Conservation (phyloP, 1,140 invertebrate species). For the Chironomus striatipennis region DNA sequence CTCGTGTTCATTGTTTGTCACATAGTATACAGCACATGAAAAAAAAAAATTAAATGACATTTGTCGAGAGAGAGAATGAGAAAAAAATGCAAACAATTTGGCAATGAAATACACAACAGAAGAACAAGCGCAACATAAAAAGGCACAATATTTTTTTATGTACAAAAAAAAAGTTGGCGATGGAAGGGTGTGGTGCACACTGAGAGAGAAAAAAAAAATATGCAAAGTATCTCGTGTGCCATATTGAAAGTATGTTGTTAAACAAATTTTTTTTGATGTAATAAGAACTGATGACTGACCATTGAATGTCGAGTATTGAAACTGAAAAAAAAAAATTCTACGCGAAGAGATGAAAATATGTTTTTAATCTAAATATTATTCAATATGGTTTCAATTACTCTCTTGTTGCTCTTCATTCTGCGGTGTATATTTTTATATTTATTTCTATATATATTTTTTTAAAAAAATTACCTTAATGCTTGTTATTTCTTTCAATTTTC, state of each 20-base stretch:
- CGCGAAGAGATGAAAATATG: neutral
- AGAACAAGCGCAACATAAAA: neutral
- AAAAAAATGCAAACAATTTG: slow-evolving; percentile 14
- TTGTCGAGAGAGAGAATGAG: neutral
- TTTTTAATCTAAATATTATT: slow-evolving; percentile 13
- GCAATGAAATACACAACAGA: slow-evolving; percentile 1
- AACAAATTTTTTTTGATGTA: neutral
- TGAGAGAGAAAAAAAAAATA: slow-evolving; percentile 5
- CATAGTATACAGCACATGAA: neutral
- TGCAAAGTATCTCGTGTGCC: neutral
- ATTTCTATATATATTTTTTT: neutral
- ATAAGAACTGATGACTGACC: slow-evolving; percentile 4
- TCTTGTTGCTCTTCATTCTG: neutral
- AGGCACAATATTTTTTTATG: neutral
- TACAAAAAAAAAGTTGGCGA: neutral
- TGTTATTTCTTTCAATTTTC: slow-evolving; percentile 15
- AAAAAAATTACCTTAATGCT: neutral
- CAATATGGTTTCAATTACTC: slow-evolving; percentile 21
- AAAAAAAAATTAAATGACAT: slow-evolving; percentile 18
- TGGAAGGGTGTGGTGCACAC: neutral
- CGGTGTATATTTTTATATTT: neutral
- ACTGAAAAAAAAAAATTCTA: too few relatives aligned
- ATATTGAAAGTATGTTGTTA: neutral
- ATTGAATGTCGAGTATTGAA: neutral
- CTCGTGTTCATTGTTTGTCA: neutral